Conservation (phyloP, 2,888 invertebrate species). For the Polyploca ridens region DNA sequence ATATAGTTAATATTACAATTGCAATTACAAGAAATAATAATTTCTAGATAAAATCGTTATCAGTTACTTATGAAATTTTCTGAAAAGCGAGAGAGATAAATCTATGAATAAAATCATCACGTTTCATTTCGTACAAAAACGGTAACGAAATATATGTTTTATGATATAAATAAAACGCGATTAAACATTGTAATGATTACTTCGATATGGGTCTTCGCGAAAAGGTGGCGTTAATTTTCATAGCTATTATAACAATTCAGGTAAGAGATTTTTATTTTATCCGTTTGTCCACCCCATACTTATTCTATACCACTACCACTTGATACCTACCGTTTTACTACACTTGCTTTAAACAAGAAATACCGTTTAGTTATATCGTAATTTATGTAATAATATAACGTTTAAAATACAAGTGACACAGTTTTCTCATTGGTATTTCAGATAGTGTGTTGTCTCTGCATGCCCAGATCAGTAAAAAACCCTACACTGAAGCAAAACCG, state of each 20-base stretch:
- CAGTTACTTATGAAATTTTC: not conserved
- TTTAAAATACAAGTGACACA: not conserved
- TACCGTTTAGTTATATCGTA: not conserved
- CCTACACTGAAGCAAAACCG: constrained; percentile 27
- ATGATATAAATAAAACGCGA: constrained; percentile 37
- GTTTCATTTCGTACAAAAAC: constrained; percentile 23
- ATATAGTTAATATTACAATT: not conserved
- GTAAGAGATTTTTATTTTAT: constrained; percentile 39
- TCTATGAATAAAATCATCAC: constrained; percentile 25
- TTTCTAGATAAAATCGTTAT: not conserved
- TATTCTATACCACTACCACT: too few species aligned
- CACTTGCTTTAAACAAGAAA: too few species aligned
- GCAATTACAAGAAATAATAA: not conserved
- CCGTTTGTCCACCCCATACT: too few species aligned
- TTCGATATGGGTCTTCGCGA: constrained; percentile 58
- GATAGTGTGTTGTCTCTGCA: constrained; percentile 43
- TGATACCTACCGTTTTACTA: too few species aligned
- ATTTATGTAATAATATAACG: not conserved
- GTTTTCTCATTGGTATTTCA: constrained; percentile 37
- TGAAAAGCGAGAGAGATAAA: not conserved
- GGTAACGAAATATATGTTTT: constrained; percentile 20
- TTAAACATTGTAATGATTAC: constrained; percentile 27
- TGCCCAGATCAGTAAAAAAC: constrained; percentile 37
- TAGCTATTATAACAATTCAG: constrained; percentile 44
- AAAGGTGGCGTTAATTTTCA: constrained; percentile 50